A percentile compares a stretch with the other conserved stretches of the same genome.
Conservation (phyloP, 2,113 vertebrate species). For the Ameiurus melas region DNA sequence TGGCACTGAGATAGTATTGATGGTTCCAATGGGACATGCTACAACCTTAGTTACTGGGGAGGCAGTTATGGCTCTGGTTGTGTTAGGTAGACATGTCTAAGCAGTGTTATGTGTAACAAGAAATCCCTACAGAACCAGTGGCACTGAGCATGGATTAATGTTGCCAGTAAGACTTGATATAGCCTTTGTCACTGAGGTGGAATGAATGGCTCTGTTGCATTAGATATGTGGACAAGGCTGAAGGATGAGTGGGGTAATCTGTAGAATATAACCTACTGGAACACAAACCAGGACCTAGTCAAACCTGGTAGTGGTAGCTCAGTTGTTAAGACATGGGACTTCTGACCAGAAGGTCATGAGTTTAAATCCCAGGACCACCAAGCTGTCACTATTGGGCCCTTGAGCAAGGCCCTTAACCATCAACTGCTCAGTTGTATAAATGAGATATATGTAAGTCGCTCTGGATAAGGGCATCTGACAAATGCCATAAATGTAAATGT, state of each 20-base stretch:
- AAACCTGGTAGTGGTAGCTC: too few species aligned
- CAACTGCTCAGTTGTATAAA: too few species aligned
- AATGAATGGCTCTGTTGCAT: background rate
- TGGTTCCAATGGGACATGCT: background rate
- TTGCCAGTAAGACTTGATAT: background rate
- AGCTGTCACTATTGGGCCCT: too few species aligned
- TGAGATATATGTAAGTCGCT: too few species aligned
- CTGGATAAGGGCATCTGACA: too few species aligned
- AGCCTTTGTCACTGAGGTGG: background rate
- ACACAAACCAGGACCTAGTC: background rate
- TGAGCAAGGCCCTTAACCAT: too few species aligned
- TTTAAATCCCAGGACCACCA: too few species aligned
- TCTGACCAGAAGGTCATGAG: too few species aligned
- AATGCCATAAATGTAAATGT: too few species aligned
- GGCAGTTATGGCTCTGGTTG: background rate
- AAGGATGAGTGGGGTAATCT: background rate
- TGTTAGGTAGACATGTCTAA: background rate
- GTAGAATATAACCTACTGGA: background rate
- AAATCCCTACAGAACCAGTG: background rate
- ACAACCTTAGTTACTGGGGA: background rate
- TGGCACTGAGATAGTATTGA: background rate
- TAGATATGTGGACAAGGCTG: too few species aligned
- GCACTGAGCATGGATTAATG: background rate
- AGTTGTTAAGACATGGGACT: too few species aligned
- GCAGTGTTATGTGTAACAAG: background rate